Base-by-base conservation (phyloP, 2,888 invertebrate species). In the Leptinotarsa haldemani region DNA sequence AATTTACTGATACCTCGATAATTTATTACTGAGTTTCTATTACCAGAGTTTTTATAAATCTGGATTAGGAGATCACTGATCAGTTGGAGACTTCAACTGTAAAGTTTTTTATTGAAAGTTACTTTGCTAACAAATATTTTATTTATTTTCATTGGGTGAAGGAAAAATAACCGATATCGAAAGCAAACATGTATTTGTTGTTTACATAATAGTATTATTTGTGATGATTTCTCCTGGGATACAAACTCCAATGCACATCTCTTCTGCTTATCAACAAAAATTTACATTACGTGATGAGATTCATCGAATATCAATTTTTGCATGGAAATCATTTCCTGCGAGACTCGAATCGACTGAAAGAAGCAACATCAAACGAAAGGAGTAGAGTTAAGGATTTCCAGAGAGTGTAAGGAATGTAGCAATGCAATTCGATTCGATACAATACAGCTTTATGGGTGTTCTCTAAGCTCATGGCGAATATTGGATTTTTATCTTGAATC, bases 401-500 rank as follows among this genome's bases (percentile, higher is more conserved):
- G 30, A 61, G 9, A 61, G 40, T n/a, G 61, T 30, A 61, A 15
- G 30, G 18, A 61, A 61, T 61, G 61, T 61, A 30, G 40, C 40
- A 40, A 61, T 40, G 61, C 30, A 30, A 30, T 61, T 61, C 61
- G 4, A 61, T 61, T 61, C 30, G 61, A 61, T 61, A 61, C 61
- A 61, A 61, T 61, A 40, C 61, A 40, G 61, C n/a, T 30, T 61
- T 40, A 61, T 61, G 40, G 30, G 61, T 61, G 61, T 61, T 40
- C 18, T 61, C 13, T 30, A 40, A 61, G 30, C 30, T 61, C 30
- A 40, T 61, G 40, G 40, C n/a, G 61, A 18, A 61, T 61, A 61
- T 61, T 61, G 61, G 30, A 61, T 61, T 61, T 61, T 61, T 61
- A 61, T 61, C 61, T 61, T 2, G 61, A 30, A 61, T 61, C 61